Conservation (phyloP, 2,888 invertebrate species). For the Eupithecia inturbata region DNA sequence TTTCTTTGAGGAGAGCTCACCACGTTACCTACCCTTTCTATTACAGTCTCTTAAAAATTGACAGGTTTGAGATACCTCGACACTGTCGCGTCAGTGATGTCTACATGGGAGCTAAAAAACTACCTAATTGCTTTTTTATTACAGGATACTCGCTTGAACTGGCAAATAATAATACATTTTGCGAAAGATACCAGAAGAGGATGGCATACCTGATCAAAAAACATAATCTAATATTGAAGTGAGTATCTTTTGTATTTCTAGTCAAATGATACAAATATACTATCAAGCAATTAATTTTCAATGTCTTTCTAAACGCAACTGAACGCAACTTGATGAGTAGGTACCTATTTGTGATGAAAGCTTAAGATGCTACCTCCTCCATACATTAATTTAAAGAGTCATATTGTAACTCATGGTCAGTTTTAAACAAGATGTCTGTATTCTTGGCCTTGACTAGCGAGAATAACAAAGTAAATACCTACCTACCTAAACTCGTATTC, state of each 20-base stretch:
- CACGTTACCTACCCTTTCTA: not conserved
- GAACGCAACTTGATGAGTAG: not conserved
- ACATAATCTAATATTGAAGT: slow-evolving; percentile 67
- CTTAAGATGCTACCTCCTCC: not conserved
- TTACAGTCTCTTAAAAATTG: not conserved
- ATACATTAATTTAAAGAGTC: not conserved
- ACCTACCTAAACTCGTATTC: not conserved
- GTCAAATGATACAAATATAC: not conserved
- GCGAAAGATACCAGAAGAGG: slow-evolving; percentile 55
- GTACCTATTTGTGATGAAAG: not conserved
- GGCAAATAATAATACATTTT: slow-evolving; percentile 53
- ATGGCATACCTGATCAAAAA: slow-evolving; percentile 64
- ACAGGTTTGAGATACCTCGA: not conserved
- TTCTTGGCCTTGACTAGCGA: not conserved
- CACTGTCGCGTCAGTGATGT: not conserved
- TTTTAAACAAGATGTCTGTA: not conserved
- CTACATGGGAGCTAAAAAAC: not conserved
- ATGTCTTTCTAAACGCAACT: not conserved
- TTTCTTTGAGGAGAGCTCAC: not conserved
- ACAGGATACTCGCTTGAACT: slow-evolving; percentile 40
- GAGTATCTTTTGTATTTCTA: slow-evolving; percentile 40
- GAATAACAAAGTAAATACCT: not conserved
- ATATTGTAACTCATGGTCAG: not conserved
- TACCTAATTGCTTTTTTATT: slow-evolving; percentile 18
- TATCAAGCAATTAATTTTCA: not conserved